Evolutionary conservation across 2,113 vertebrate genomes (phyloP).

Genomic region (Cromileptes altivelis): DNA sequence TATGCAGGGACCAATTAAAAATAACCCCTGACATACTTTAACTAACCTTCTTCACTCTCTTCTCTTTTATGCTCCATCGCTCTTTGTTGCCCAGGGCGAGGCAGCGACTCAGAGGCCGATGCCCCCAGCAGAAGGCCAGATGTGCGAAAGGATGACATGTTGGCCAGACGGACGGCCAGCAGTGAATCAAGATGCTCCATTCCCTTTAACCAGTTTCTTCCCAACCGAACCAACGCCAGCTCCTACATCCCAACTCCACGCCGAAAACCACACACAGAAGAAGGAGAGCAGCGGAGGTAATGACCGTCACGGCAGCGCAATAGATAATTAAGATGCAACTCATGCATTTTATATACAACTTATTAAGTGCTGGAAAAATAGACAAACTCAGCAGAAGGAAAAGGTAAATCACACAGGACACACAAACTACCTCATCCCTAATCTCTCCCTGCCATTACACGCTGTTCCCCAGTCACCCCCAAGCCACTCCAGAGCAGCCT

Average conservation of each 20-base stretch:
- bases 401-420: slow-evolving; percentile 30
- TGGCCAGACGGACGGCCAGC: slow-evolving; percentile 90
- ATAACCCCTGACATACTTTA: slow-evolving; percentile 3
- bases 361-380: not conserved
- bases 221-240: slow-evolving; percentile 94
- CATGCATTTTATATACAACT: not conserved
- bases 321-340: not conserved
- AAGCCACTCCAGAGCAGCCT: slow-evolving; percentile 85
- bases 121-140: slow-evolving; percentile 92
- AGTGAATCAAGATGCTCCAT: slow-evolving; percentile 90
- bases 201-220: slow-evolving; percentile 99
- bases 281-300: slow-evolving; percentile 93
- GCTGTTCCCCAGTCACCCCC: slow-evolving; percentile 85
- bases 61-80: not conserved
- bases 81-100: slow-evolving; percentile 86
- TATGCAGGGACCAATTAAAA: slow-evolving; percentile 15
- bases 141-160: slow-evolving; percentile 97
- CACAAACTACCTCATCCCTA: slow-evolving; percentile 10
- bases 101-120: slow-evolving; percentile 93
- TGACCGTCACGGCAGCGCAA: slow-evolving; percentile 80
- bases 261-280: slow-evolving; percentile 90
- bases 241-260: slow-evolving; percentile 90
- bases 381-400: not conserved
- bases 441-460: slow-evolving; percentile 35
- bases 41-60: slow-evolving; percentile 16